phyloP scores from a whole-genome alignment of 2,888 invertebrate genomes.

The Agrilus biguttatus region DNA sequence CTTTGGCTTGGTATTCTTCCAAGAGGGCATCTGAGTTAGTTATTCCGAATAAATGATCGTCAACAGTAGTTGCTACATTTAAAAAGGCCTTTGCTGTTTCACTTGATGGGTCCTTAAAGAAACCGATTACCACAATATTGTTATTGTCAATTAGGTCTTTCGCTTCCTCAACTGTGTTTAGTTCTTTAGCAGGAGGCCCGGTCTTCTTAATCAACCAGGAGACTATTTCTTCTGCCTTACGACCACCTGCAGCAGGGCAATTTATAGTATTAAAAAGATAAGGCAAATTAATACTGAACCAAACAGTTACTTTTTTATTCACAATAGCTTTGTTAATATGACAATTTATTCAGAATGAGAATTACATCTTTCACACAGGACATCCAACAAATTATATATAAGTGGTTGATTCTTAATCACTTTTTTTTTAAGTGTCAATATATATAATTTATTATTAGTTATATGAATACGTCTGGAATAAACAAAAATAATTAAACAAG shows the following conservation, averaged over 20 bases:
- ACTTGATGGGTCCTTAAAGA: conserved; percentile 70
- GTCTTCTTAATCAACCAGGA: conserved; percentile 94
- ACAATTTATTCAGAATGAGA: too few species aligned
- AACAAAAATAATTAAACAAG: too few species aligned
- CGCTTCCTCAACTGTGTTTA: conserved; percentile 65
- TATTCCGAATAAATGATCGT: conserved; percentile 83
- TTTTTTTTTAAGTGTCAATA: not conserved
- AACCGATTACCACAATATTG: conserved; percentile 77
- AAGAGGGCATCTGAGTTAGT: conserved; percentile 64
- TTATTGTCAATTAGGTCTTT: conserved; percentile 69
- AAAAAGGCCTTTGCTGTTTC: conserved; percentile 74
- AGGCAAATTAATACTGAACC: too few species aligned
- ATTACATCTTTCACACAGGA: too few species aligned
- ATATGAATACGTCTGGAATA: too few species aligned
- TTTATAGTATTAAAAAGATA: not conserved
- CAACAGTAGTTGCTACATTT: conserved; percentile 62
- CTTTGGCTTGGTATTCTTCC: conserved; percentile 63
- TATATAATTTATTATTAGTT: too few species aligned
- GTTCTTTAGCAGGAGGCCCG: conserved; percentile 80
- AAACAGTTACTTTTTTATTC: too few species aligned
- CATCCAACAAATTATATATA: too few species aligned
- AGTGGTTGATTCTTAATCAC: too few species aligned
- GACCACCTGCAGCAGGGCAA: conserved; percentile 49
- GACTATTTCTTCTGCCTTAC: conserved; percentile 84
- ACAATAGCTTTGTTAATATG: too few species aligned